Conservation (phyloP, 2,888 invertebrate species). For the Coleophora deauratella region DNA sequence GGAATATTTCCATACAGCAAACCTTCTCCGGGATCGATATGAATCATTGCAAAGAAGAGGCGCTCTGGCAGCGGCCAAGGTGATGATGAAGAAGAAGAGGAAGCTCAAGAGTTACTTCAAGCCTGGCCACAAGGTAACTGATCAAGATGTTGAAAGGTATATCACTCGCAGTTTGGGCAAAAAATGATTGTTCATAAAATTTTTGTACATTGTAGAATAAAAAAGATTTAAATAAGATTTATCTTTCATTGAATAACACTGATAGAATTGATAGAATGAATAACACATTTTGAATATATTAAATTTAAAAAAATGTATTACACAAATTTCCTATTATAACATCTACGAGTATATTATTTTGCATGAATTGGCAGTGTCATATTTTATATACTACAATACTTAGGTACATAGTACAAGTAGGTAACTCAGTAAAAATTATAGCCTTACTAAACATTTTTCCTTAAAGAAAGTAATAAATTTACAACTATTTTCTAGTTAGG, state of each 20-base stretch:
- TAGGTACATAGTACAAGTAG: slow-evolving; percentile 27
- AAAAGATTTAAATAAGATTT: no score
- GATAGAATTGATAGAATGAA: no score
- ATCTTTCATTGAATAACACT: no score
- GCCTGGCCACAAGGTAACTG: slow-evolving; percentile 70
- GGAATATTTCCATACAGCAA: slow-evolving; percentile 59
- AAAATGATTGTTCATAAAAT: neutral
- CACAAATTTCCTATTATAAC: no score
- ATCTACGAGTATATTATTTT: slow-evolving; percentile 19
- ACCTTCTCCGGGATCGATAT: slow-evolving; percentile 87
- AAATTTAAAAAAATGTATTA: no score
- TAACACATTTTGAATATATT: no score
- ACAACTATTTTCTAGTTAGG: slow-evolving; percentile 10
- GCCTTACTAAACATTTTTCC: slow-evolving; percentile 20
- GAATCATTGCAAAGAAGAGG: slow-evolving; percentile 93
- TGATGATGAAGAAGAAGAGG: slow-evolving; percentile 78
- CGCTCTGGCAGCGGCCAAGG: slow-evolving; percentile 84
- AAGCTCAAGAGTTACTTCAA: slow-evolving; percentile 83
- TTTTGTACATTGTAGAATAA: no score
- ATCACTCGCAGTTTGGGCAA: neutral
- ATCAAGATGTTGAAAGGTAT: slow-evolving; percentile 52
- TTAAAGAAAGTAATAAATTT: slow-evolving; percentile 26
- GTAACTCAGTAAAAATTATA: slow-evolving; percentile 41
- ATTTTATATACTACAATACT: slow-evolving; percentile 20
- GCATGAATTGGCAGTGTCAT: slow-evolving; percentile 46